Evolutionary conservation across 2,113 vertebrate genomes (phyloP).

Genomic region (Eonycteris spelaea): DNA sequence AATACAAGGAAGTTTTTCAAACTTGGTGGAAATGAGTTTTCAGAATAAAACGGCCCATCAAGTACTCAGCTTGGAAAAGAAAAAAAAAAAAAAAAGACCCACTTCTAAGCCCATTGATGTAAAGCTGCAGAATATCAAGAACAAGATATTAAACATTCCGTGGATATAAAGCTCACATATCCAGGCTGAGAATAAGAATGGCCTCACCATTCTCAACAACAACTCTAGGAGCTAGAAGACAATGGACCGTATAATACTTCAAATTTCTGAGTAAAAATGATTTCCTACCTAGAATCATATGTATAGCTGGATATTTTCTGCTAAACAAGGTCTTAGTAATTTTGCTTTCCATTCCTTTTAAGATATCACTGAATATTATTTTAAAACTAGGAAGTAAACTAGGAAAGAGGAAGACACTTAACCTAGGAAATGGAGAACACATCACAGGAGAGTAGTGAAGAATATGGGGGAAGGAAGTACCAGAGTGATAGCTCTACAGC

Average conservation of each 20-base stretch:
- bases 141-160: not conserved
- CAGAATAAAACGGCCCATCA: not conserved
- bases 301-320: not conserved
- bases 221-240: not conserved
- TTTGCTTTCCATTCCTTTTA: not conserved
- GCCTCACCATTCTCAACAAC: not conserved
- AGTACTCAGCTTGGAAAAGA: not conserved
- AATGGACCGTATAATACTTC: not conserved
- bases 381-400: not conserved
- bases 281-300: not conserved
- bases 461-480: not conserved
- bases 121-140: not conserved
- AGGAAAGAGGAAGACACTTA: not conserved
- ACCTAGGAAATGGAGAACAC: not conserved
- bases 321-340: not conserved
- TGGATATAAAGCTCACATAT: not conserved
- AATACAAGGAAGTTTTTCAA: not conserved
- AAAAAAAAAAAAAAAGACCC: not conserved
- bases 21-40: not conserved
- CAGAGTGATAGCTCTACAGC: not conserved
- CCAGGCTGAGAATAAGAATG: not conserved
- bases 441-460: not conserved
- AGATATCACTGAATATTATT: not conserved
- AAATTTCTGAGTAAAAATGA: not conserved
- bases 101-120: not conserved